Evolutionary conservation across 2,888 invertebrate genomes (phyloP).

Genomic region (Tenthredo scrophulariae): DNA sequence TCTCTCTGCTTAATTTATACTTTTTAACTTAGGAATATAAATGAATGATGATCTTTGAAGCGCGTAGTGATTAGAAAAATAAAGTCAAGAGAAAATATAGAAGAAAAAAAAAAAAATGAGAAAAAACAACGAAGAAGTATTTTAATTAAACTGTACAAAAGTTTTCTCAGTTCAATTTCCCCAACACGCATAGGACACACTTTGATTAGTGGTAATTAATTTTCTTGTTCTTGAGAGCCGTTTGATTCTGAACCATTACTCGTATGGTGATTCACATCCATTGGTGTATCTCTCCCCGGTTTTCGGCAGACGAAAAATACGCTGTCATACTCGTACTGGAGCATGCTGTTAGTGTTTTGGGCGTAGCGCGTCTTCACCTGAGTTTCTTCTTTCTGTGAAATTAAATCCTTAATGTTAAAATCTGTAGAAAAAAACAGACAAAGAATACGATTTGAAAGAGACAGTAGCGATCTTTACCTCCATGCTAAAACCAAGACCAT

Average conservation of each 20-base stretch:
- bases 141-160: background rate
- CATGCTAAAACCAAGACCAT: slow-evolving; percentile 90
- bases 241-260: slow-evolving; percentile 71
- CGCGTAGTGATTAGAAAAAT: background rate
- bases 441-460: background rate
- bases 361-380: slow-evolving; percentile 93
- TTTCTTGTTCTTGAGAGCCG: slow-evolving; percentile 69
- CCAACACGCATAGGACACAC: slow-evolving; percentile 17
- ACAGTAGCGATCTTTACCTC: slow-evolving; percentile 78
- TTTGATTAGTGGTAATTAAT: slow-evolving; percentile 48
- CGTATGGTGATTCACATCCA: slow-evolving; percentile 22
- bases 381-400: slow-evolving; percentile 86
- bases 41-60: background rate
- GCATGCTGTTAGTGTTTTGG: slow-evolving; percentile 95
- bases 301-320: slow-evolving; percentile 96
- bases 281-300: slow-evolving; percentile 76
- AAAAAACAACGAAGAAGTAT: background rate
- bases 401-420: slow-evolving; percentile 56
- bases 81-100: too few relatives aligned
- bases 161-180: slow-evolving; percentile 20
- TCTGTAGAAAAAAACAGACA: background rate
- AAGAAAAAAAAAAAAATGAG: background rate
- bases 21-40: background rate
- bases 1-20: background rate
- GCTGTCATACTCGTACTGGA: slow-evolving; percentile 94